Conservation (phyloP, 2,113 vertebrate species). For the Illadopsis cleaveri region DNA sequence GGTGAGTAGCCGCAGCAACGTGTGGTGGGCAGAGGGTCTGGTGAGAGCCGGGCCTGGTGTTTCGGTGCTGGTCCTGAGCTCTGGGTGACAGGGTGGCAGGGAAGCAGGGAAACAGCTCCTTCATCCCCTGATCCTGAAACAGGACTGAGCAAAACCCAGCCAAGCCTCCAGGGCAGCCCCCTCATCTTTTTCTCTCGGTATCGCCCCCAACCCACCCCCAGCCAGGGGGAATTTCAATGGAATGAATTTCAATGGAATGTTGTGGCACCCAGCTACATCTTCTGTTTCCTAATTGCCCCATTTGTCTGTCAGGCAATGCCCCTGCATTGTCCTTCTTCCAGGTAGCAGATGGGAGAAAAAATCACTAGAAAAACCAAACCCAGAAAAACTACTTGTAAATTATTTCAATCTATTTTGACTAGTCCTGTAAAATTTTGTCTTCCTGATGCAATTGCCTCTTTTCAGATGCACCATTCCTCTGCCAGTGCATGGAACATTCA, state of each 20-base stretch:
- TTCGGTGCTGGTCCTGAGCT: not conserved
- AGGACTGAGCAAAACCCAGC: not conserved
- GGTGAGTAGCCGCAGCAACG: no score
- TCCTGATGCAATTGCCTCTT: not conserved
- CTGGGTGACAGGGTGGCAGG: no score
- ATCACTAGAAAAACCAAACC: not conserved
- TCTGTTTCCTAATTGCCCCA: not conserved
- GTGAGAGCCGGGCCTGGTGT: not conserved
- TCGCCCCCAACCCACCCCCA: not conserved
- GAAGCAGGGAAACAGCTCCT: not conserved
- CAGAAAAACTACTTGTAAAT: not conserved
- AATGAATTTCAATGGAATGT: not conserved
- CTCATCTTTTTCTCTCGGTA: not conserved
- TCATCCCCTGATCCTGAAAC: not conserved
- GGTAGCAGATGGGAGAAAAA: not conserved
- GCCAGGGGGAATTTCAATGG: no score
- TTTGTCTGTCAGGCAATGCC: not conserved
- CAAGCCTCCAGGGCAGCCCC: not conserved
- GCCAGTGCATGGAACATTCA: not conserved
- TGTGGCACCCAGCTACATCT: not conserved
- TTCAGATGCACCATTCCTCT: not conserved
- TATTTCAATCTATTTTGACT: not conserved
- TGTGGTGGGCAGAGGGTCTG: not conserved
- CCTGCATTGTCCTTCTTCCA: not conserved
- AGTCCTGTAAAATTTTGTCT: not conserved